Evolutionary conservation across 2,113 vertebrate genomes (phyloP).

Genomic region (Orcinus orca): DNA sequence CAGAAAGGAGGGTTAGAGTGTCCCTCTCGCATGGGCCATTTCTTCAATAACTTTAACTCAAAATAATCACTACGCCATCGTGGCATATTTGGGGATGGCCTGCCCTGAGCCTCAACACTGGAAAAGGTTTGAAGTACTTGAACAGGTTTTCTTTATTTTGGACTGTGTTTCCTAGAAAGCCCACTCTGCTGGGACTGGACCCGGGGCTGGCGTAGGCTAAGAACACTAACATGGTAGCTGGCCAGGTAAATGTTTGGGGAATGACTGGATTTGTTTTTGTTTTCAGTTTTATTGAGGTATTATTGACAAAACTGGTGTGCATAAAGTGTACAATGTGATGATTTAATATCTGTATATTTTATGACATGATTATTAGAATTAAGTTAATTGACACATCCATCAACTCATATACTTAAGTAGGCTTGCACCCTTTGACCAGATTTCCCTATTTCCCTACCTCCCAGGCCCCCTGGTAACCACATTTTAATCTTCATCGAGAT

Average conservation of each 20-base stretch:
- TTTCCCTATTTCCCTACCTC: not conserved
- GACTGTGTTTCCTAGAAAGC: not conserved
- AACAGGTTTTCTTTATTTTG: not conserved
- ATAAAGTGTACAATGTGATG: not conserved
- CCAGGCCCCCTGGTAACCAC: not conserved
- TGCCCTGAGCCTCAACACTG: not conserved
- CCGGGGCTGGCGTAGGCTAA: rapidly evolving
- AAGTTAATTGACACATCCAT: not conserved
- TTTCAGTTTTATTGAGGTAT: not conserved
- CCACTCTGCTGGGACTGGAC: not conserved
- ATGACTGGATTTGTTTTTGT: not conserved
- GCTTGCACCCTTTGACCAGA: not conserved
- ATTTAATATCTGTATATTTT: not conserved
- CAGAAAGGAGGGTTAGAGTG: not conserved
- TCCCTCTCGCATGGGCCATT: not conserved
- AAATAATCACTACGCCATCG: not conserved
- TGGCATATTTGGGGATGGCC: not conserved
- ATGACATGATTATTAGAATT: not conserved
- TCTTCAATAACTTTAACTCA: not conserved
- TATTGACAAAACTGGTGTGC: not conserved
- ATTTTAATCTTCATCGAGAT: not conserved
- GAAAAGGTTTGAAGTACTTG: not conserved
- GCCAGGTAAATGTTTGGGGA: not conserved
- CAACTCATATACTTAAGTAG: not conserved
- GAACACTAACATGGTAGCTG: not conserved